These are phyloP conservation scores for Cairina moschata DNA, from an alignment of 2,113 vertebrate genomes.

Conservation along the genomic window DNA sequence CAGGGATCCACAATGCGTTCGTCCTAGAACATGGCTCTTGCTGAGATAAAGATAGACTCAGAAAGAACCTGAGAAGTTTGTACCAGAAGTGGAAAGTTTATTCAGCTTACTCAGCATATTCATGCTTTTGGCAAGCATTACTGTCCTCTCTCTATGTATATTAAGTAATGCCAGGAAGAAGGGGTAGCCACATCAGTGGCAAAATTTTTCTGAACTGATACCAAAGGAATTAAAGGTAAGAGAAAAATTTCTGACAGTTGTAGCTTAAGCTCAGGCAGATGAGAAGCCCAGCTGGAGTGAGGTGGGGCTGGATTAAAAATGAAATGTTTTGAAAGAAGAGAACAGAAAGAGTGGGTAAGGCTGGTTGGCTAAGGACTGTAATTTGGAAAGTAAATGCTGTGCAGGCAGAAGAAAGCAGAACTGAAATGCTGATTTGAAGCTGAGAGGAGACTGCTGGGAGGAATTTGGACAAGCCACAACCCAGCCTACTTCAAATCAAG, in stretches of 20 bases:
- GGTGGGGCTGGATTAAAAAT: constrained; percentile 24
- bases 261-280: constrained; percentile 16
- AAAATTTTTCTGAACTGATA: constrained; percentile 25
- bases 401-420: background rate
- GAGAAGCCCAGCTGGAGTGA: constrained; percentile 35
- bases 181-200: background rate
- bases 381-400: background rate
- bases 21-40: background rate
- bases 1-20: background rate
- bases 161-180: background rate
- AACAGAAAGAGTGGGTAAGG: background rate
- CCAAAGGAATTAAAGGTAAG: background rate
- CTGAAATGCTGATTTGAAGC: background rate
- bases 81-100: background rate
- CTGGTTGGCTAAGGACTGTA: background rate
- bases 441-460: background rate
- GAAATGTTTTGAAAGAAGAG: constrained; percentile 23
- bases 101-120: constrained; percentile 15
- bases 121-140: background rate
- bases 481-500: background rate
- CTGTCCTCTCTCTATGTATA: background rate
- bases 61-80: background rate
- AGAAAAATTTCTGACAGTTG: background rate
- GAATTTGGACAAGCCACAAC: background rate
- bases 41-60: background rate